Base-by-base conservation (phyloP, 2,888 invertebrate species). In the Drepanosiphum platanoidis region DNA sequence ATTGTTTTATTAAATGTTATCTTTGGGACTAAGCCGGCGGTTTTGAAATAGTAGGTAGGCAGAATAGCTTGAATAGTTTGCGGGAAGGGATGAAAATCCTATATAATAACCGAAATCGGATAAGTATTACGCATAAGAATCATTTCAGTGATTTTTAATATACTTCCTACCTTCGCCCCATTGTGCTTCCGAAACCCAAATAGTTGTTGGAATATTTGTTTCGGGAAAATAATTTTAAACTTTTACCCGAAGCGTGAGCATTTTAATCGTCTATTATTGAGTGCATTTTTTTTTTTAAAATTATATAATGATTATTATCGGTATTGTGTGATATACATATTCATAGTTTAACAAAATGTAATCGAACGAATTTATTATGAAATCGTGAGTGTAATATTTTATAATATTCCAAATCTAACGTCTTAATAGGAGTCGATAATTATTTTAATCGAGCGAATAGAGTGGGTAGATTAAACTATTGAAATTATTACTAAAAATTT, bases 1-100 rank as follows among this genome's bases (percentile, higher is more conserved):
- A 75, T 72, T 80, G 70, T 80, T 52, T 80, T 70, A 80, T 36
- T 80, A 70, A 80, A 70, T 70, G 52, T 80, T 80, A 52, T 80
- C 80, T 80, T 46, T 52, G 46, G 39, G 66, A 79, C 32, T 70
- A 80, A 80, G 36, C 80, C 9, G 15, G n/a, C 18, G 27, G 52
- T 52, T 80, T 70, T 52, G 36, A 34, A 58, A 80, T 70, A 22
- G 15, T 66, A 27, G 46, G 1, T 46, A 15, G 1, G n/a, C n/a
- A n/a, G n/a, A n/a, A n/a, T n/a, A 3, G 5, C 42, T 27, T 79
- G n/a, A 9, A 27, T 66, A n/a, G 32, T 52, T 52, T 30, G 3
- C 5, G 34, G n/a, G 11, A 77, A 64, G 30, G 64, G 64, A 78
- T 78, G 39, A 30, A 42, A 42, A 66, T 66, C 11, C 79, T 22